Base-by-base conservation (phyloP, 2,888 invertebrate species). In the Lithodes maja region DNA sequence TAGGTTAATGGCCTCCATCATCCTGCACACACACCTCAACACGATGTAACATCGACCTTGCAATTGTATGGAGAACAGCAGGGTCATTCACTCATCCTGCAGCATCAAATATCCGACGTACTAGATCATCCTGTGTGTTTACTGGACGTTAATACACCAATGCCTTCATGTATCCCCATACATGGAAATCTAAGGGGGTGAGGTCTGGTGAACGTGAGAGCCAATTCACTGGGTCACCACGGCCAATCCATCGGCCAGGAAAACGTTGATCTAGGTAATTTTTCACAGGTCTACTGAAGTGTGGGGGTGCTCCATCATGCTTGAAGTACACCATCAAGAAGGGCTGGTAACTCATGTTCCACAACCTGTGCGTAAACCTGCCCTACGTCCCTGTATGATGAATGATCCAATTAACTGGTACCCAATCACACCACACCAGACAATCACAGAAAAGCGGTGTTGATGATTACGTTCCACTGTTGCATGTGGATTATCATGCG, bases 41-140 rank as follows among this genome's bases (percentile, higher is more conserved):
- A 75, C 9, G 75, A 33, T 9, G 75, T 49, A 75, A 75, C 12
- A 75, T n/a, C 75, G 33, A 75, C 75, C 49, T 75, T 75, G 49
- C 1, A 75, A 75, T 33, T 17, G 75, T 33, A 75, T 49, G 75
- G 75, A 75, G 15, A 75, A 75, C 75, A 75, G 75, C 75, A 61
- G 49, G 75, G 75, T 49, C 75, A 33, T 75, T 49, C 75, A 75
- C 33, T 75, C 33, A 7, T 33, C 33, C 9, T 33, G 75, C 75
- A 75, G 17, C 75, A 33, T 75, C n/a, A 75, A 17, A 75, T 49
- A 75, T 75, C 75, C 12, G 61, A 61, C 12, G 61, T 61, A 61
- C 61, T 61, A 61, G 61, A 61, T 61, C 61, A 61, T 61, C 61
- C 12, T 33, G 49, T 49, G 2, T 49, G 75, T 33, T 49, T 33